Base-by-base conservation (phyloP, 1,140 invertebrate species). In the Panagrolaimus sp. region DNA sequence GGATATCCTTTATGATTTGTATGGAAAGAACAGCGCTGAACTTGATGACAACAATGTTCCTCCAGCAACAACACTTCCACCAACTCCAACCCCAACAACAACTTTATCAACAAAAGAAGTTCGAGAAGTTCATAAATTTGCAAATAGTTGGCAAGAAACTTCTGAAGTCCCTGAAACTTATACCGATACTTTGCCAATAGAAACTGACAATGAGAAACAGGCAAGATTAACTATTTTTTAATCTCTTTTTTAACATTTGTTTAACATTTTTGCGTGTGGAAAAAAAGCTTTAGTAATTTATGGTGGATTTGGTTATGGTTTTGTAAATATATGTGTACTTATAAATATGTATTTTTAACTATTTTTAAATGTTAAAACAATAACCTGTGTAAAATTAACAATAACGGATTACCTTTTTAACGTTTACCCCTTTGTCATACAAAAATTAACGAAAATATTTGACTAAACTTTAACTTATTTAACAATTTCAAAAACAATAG, bases 1-100 rank as follows among this genome's bases (percentile, higher is more conserved):
- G 20, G 44, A 63, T 8, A 27, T 66, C 43, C 65, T 74, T 25
- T 70, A 48, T 45, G 48, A 69, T 23, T 20, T 70, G 3, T 68
- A 70, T 46, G 47, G 63, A 38, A 51, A 5, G 7, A 20, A 53
- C 4, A 45, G 13, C 13, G 16, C 23, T 45, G 14, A 11, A 38
- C 9, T 8, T 48, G 46, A 38, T 20, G 16, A 47, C 14, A 31
- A 27, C 31, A 13, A 13, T 23, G 45, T 25, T 53, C 9, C 51
- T 0, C 20, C 43, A n/a, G n/a, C n/a, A n/a, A n/a, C n/a, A n/a
- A n/a, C n/a, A n/a, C n/a, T n/a, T n/a, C n/a, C n/a, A n/a, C n/a
- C n/a, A n/a, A n/a, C n/a, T 66, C 14, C 23, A 46, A 42, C 7
- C 11, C 25, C 27, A 11, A 66, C 47, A 8, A 48, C 27, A 14